These are phyloP conservation scores for Clupea harengus DNA, from an alignment of 2,113 vertebrate species.

Conservation along the genomic window DNA sequence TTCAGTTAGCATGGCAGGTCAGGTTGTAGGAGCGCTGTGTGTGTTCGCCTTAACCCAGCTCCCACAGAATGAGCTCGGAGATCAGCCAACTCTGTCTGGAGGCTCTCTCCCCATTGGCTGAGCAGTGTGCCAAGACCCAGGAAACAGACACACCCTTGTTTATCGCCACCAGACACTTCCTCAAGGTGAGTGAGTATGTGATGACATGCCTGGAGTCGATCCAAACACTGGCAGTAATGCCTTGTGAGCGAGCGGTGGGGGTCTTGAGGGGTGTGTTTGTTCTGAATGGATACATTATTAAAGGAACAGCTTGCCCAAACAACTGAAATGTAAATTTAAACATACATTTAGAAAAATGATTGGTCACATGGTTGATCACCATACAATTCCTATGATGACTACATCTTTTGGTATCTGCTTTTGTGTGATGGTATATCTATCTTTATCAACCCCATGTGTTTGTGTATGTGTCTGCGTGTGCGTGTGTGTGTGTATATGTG, in stretches of 20 bases:
- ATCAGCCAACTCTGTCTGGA: conserved; percentile 96
- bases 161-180: conserved; percentile 94
- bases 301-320: no score
- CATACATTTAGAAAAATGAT: no score
- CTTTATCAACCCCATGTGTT: not conserved
- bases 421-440: not conserved
- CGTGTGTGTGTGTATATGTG: conserved; percentile 38
- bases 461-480: conserved; percentile 33
- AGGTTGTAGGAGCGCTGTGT: not conserved
- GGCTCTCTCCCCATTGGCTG: conserved; percentile 91
- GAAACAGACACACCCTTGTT: conserved; percentile 94
- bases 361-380: no score
- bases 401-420: not conserved
- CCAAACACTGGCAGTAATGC: no score
- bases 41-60: conserved; percentile 54
- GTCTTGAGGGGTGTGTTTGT: no score
- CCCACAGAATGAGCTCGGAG: conserved; percentile 92
- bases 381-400: not conserved
- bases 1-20: no score
- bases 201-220: not conserved
- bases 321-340: no score
- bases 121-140: conserved; percentile 94
- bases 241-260: no score
- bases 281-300: no score
- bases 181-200: conserved; percentile 76